Evolutionary conservation across 1,140 invertebrate species (phyloP).

Genomic region (Tetragnatha versicolor): DNA sequence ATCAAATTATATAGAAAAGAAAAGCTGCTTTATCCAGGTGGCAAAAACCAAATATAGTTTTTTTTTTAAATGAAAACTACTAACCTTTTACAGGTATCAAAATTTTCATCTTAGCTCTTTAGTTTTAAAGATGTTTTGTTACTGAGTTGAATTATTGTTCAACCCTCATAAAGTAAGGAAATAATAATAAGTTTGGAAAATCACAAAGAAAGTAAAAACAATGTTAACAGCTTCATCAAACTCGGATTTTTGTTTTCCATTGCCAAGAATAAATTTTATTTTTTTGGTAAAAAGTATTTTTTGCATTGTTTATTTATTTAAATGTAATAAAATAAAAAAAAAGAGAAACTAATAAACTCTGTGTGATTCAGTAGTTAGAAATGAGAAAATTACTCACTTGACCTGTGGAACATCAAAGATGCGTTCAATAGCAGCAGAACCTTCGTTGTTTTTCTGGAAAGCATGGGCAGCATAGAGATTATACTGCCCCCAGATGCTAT

Average conservation of each 20-base stretch:
- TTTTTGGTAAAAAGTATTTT: background rate
- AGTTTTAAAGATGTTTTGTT: too few species aligned
- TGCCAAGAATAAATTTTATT: background rate
- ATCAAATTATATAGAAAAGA: too few species aligned
- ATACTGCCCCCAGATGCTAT: constrained; percentile 87
- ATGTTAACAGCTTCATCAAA: background rate
- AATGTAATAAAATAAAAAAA: background rate
- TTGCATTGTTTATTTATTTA: too few species aligned
- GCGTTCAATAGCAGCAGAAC: background rate
- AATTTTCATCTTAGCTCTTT: too few species aligned
- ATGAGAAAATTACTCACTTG: constrained; percentile 55
- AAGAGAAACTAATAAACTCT: background rate
- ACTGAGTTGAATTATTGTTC: too few species aligned
- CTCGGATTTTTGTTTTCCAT: background rate
- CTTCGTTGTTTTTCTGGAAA: constrained; percentile 76
- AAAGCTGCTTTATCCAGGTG: too few species aligned
- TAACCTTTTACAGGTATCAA: too few species aligned
- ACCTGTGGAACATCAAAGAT: constrained; percentile 43
- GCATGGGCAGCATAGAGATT: constrained; percentile 85
- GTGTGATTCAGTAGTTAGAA: background rate
- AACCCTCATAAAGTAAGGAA: too few species aligned
- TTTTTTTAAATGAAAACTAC: too few species aligned
- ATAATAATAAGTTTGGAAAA: too few species aligned
- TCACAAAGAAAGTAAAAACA: too few species aligned
- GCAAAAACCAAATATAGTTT: too few species aligned